These are phyloP conservation scores for Erythrolamprus reginae DNA, from an alignment of 2,113 vertebrate genomes.

Conservation along the genomic window DNA sequence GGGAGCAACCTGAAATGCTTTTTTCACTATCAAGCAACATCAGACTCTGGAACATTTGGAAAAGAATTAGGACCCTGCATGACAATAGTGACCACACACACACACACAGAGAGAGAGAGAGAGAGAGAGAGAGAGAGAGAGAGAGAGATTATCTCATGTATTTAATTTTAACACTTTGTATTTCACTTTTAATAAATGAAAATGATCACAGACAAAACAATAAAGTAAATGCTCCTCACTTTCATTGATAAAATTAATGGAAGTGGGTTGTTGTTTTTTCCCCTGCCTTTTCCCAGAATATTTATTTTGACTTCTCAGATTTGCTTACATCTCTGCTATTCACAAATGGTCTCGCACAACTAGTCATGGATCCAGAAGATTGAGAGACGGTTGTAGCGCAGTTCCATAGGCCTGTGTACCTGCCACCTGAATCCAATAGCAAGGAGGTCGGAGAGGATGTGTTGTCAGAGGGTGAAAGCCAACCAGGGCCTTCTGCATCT, in stretches of 20 bases:
- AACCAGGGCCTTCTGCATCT: too few species aligned
- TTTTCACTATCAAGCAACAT: neutral
- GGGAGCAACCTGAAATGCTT: neutral
- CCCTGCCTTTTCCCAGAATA: neutral
- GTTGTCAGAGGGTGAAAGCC: too few species aligned
- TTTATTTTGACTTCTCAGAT: neutral
- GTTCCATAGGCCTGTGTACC: too few species aligned
- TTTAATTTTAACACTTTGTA: neutral
- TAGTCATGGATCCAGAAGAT: too few species aligned
- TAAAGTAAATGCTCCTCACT: neutral
- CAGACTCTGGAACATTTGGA: neutral
- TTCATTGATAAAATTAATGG: neutral
- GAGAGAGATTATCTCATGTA: neutral
- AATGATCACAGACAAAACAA: neutral
- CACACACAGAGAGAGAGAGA: too few species aligned
- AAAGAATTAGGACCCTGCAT: neutral
- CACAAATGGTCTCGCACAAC: neutral
- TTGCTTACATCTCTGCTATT: neutral
- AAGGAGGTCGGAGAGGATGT: too few species aligned
- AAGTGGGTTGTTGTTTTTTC: neutral
- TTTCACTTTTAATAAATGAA: neutral
- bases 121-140: too few species aligned
- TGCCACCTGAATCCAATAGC: too few species aligned
- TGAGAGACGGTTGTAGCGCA: too few species aligned
- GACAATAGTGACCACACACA: neutral